Base-by-base conservation (phyloP, 2,888 invertebrate species). In the Drosophila sordidapex region DNA sequence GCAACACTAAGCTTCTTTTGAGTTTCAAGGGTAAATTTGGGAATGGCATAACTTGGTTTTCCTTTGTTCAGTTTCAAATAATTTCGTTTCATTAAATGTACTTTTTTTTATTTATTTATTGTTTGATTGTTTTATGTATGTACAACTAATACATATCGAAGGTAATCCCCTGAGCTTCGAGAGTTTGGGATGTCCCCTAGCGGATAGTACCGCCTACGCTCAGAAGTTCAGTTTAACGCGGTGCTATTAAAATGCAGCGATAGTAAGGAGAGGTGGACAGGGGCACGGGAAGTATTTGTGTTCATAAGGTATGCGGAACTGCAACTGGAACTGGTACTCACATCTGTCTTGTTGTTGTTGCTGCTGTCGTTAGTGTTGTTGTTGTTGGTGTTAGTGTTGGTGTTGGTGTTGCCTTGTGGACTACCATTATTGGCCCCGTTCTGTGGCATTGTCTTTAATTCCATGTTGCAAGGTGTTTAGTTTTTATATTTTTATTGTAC, bases 381-480 rank as follows among this genome's bases (percentile, higher is more conserved):
- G 40, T n/a, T 67, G 59, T 4, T 51, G 60, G 52, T 0, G 29
- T 29, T 29, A 5, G 29, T 46, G 51, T 29, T 29, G 29, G 29
- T 46, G 51, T 13, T 61, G 51, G 8, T 54, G 64, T 40, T 67
- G 40, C 25, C 52, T 15, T 72, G 64, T 27, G 21, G 5, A 27
- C n/a, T 72, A 48, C 66, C 69, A 70, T 80, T 76, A 64, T 73
- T 80, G 77, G 70, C 77, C 52, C 62, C 77, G 54, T 61, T 75
- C 4, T 61, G 62, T 53, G 79, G 76, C 79, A 78, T 60, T 75
- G 79, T 76, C 79, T 78, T 78, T 60, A 79, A 51, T 52, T 79
- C 78, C 78, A 79, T 79, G 79, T 52, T 79, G 76, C 80, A 74
- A 78, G 79, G 79, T 43, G 36, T 49, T 57, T 59, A 11, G 35